phyloP scores from a whole-genome alignment of 1,140 invertebrate genomes.

The Magallana angulata region DNA sequence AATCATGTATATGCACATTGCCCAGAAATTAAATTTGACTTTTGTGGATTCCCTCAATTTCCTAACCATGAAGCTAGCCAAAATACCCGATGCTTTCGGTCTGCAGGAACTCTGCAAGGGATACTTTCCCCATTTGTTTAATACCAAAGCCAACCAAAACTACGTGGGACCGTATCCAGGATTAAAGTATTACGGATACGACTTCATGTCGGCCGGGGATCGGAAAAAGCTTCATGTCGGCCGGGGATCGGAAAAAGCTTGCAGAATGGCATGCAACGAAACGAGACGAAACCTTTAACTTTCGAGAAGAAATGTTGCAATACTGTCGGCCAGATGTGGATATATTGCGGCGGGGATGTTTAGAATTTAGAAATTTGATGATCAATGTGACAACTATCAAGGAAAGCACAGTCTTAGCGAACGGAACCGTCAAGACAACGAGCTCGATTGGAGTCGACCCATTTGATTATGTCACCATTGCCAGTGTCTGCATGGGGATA shows the following conservation, averaged over 20 bases:
- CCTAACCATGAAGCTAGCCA: slow-evolving; percentile 40
- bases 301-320: slow-evolving; percentile 28
- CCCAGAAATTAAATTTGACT: slow-evolving; percentile 35
- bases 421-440: slow-evolving; percentile 37
- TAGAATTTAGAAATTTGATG: slow-evolving; percentile 47
- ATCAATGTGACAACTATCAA: slow-evolving; percentile 34
- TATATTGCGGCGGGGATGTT: slow-evolving; percentile 46
- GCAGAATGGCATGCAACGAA: slow-evolving; percentile 29
- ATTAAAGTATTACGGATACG: slow-evolving; percentile 27
- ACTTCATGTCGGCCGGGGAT: slow-evolving; percentile 37
- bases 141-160: slow-evolving; percentile 43
- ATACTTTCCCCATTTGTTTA: slow-evolving; percentile 52
- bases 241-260: slow-evolving; percentile 30
- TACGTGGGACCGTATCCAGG: slow-evolving; percentile 50
- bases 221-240: slow-evolving; percentile 44
- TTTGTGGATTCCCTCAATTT: slow-evolving; percentile 48
- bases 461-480: slow-evolving; percentile 52
- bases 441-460: slow-evolving; percentile 46
- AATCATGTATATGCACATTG: slow-evolving; percentile 48
- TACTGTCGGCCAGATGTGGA: slow-evolving; percentile 51
- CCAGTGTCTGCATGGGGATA: slow-evolving; percentile 49
- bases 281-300: slow-evolving; percentile 21
- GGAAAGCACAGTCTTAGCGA: neutral
- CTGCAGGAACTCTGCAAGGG: slow-evolving; percentile 46
- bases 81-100: slow-evolving; percentile 47